Conservation (phyloP, 2,888 invertebrate species). For the Autographa gamma region DNA sequence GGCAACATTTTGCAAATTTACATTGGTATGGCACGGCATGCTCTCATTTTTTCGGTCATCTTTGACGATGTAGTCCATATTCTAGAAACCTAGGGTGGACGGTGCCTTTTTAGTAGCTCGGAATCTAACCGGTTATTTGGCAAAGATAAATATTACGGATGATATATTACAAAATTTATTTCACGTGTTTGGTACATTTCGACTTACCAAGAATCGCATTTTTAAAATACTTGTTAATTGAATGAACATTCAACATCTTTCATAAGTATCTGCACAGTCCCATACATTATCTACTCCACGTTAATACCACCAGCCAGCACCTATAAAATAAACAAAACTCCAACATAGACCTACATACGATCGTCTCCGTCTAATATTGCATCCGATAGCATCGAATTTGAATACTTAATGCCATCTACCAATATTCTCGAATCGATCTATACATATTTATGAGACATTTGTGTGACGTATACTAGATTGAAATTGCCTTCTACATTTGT, state of each 20-base stretch:
- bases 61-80: no score
- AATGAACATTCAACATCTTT: no score
- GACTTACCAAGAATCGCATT: no score
- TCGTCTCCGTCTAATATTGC: constrained; percentile 46
- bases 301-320: background rate
- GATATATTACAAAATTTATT: no score
- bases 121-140: no score
- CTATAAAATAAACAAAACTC: constrained; percentile 1
- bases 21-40: no score
- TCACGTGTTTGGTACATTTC: no score
- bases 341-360: constrained; percentile 9
- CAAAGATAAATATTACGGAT: no score
- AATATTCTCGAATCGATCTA: constrained; percentile 52
- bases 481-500: constrained; percentile 45
- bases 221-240: no score
- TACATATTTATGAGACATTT: constrained; percentile 58
- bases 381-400: constrained; percentile 65
- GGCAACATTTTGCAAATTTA: background rate
- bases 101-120: no score
- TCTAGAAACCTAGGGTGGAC: no score
- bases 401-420: constrained; percentile 66
- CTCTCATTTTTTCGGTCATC: background rate
- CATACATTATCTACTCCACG: background rate
- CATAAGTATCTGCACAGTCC: background rate
- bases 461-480: constrained; percentile 48